phyloP scores from a whole-genome alignment of 2,797 vertebrate genomes.

The Mus minutoides region DNA sequence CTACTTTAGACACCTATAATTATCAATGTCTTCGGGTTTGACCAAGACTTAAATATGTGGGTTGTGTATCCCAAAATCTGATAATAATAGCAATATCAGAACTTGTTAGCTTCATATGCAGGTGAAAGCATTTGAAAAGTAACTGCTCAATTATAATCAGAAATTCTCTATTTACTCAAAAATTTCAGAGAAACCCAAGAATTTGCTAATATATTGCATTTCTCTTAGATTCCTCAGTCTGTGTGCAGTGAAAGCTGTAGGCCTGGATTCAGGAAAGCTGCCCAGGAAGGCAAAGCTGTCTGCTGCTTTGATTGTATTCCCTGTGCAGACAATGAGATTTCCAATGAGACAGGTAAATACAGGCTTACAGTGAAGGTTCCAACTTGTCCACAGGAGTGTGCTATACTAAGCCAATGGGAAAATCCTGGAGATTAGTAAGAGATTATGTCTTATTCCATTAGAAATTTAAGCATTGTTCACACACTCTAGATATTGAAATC shows the following conservation, averaged over 20 bases:
- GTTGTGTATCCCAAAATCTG: neutral
- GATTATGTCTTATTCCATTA: neutral
- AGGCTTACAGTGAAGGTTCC: neutral
- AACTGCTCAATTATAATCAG: neutral
- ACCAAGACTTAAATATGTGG: neutral
- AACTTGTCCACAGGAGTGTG: too few relatives aligned
- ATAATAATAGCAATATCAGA: neutral
- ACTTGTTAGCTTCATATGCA: neutral
- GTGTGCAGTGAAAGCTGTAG: neutral
- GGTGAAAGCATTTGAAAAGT: neutral
- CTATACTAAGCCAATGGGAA: neutral
- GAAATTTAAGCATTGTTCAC: neutral
- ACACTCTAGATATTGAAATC: neutral
- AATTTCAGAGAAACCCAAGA: neutral
- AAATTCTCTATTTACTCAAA: neutral
- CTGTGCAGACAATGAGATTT: neutral
- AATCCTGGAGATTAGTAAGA: neutral
- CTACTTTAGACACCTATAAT: neutral
- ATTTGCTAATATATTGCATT: neutral
- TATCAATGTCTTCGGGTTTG: neutral
- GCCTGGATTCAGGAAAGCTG: neutral
- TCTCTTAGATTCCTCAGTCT: neutral
- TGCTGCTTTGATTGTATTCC: neutral
- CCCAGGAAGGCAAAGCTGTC: neutral
- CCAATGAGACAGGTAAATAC: neutral